Conservation (phyloP, 2,113 vertebrate species). For the Hippoglossus stenolepis region DNA sequence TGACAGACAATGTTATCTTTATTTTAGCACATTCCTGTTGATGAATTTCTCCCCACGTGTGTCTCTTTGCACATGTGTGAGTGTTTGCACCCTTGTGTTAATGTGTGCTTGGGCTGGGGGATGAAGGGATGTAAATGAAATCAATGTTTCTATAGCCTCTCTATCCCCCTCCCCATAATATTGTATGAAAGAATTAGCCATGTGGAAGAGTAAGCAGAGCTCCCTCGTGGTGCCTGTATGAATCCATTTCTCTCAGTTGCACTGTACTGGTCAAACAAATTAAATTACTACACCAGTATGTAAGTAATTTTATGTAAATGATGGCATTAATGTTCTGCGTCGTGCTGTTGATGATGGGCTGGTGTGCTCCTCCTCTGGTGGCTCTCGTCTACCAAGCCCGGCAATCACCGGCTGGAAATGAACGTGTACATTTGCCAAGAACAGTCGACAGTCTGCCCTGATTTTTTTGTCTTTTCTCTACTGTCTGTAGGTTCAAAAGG, state of each 20-base stretch:
- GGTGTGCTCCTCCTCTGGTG: conserved; percentile 85
- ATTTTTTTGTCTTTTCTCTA: conserved; percentile 25
- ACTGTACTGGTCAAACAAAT: conserved; percentile 93
- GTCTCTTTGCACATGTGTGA: not conserved
- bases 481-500: conserved; percentile 58
- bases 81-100: not conserved
- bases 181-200: conserved; percentile 82
- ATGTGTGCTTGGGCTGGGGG: conserved; percentile 15
- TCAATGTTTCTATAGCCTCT: conserved; percentile 65
- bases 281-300: conserved; percentile 95
- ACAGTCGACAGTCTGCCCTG: conserved; percentile 67
- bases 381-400: conserved; percentile 77
- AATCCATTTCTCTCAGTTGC: conserved; percentile 89
- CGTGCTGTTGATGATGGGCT: conserved; percentile 86
- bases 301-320: conserved; percentile 99
- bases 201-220: conserved; percentile 85
- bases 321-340: conserved; percentile 98
- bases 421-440: conserved; percentile 73
- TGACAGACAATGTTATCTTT: not conserved
- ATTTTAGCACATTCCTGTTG: not conserved
- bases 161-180: conserved; percentile 71
- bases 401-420: conserved; percentile 68
- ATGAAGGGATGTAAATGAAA: conserved; percentile 68
- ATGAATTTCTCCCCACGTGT: not conserved
- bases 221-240: conserved; percentile 83